Base-by-base conservation (phyloP, 1,140 invertebrate genomes). In the Penaeus japonicus region DNA sequence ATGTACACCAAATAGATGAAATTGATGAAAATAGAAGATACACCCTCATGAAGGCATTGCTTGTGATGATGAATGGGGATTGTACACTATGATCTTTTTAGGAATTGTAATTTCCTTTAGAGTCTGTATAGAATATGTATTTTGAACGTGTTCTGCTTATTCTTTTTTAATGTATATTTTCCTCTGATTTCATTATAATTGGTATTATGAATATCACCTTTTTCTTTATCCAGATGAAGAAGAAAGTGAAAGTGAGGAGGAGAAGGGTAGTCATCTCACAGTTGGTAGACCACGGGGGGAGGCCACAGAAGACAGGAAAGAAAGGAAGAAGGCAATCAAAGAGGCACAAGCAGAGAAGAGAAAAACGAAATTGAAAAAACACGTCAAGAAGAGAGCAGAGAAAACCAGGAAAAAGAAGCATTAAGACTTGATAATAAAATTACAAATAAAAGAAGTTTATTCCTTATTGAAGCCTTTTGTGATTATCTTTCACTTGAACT, bases 361-460 rank as follows among this genome's bases (percentile, higher is more conserved):
- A 75, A 97, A 98, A 94, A 94, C 93, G 0, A 99, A 99, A 94
- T 94, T 98, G 2, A 98, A 98, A 90, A 99, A 99, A 93, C 97
- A 99, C 93, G 93, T 99, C 0, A 99, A 99, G 92, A 99, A 99
- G 92, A 94, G 96, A 91, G 96, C 96, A 92, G 95, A 97, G 91
- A 97, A 96, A 81, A 85, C 89, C n/a, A 89, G 47, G 57, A 90
- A 77, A 75, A 89, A 90, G 57, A 88, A 70, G 30, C 35, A 20
- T 73, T 22, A 27, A 27, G 7, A 4, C 3, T 12, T 27, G 70
- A 73, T 65, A 24, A 30, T 73, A 73, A 30, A 47, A 47, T 7
- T 15, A 47, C 15, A 15, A 47, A 47, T 47, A 47, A 47, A 12
- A 47, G 47, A 4, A 7, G 15, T 47, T 47, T 47, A 47, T 47